Evolutionary conservation across 2,888 invertebrate species (phyloP), one percentile per base, ranked within the genome.

Genomic region (Sphinx pinastri): DNA sequence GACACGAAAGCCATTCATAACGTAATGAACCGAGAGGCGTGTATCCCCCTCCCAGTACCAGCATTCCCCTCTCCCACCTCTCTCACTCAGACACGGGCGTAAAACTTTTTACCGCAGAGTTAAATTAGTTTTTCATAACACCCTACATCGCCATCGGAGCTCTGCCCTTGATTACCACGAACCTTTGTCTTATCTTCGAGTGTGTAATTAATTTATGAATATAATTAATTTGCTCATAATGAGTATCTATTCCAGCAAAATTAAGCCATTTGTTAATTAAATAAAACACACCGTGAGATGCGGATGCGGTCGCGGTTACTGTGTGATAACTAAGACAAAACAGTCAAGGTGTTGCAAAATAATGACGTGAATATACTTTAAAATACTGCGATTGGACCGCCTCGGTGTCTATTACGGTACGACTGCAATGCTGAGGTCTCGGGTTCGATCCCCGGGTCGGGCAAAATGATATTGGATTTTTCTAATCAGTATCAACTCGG

Each of bases 221-320:
- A 79, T 88, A 88, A 90, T 91, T 90, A 89, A 91, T 91, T 76
- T 86, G 87, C 84, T 86, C 80, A 83, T 84, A 87, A 78, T 75
- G 76, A 52, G 68, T 72, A 75, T 73, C 73, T 71, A 67, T 78
- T 72, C 77, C 72, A 75, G 71, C 72, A 63, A 74, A 76, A 74
- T 76, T 72, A 76, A 75, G 72, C 71, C 74, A 78, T 78, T 78
- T 78, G 73, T 74, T 78, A 76, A 78, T 78, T 74, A 75, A 71
- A 75, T 74, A 75, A 71, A 75, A 70, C 16, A 16, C 45, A 19
- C 54, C 7, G 58, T 57, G 58, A 59, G 52, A 45, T 38, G 16
- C 19, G 47, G 54, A 58, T 52, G 38, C 58, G 70, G 67, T 16
- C 11, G 31, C 51, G 45, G 16, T 57, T 19, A 3, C 14, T 49